phyloP scores from a whole-genome alignment of 2,797 vertebrate species.

The Tadarida brasiliensis region DNA sequence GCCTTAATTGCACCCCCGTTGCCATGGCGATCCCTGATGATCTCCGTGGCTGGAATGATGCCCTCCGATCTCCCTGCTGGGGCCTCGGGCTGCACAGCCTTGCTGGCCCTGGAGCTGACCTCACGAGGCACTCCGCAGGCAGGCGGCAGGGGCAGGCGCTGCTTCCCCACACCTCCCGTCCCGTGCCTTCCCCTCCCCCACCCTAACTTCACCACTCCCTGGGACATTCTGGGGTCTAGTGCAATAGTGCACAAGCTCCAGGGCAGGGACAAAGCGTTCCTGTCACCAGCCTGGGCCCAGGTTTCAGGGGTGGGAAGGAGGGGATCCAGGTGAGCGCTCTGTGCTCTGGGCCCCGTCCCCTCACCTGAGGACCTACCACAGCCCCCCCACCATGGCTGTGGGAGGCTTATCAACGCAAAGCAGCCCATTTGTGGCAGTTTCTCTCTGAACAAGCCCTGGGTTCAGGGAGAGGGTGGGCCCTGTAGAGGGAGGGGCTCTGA shows the following conservation, averaged over 20 bases:
- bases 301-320: not conserved
- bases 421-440: not conserved
- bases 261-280: not conserved
- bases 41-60: slow-evolving; percentile 86
- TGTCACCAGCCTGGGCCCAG: not conserved
- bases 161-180: not conserved
- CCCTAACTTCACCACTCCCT: not conserved
- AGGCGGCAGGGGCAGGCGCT: not conserved
- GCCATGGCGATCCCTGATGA: slow-evolving; percentile 88
- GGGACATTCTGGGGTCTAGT: not conserved
- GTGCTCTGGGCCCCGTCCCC: not conserved
- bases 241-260: not conserved
- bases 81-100: slow-evolving; percentile 67
- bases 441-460: not conserved
- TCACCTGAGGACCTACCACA: not conserved
- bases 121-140: not conserved
- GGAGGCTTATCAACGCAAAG: not conserved
- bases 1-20: slow-evolving; percentile 90
- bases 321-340: not conserved
- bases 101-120: slow-evolving; percentile 39
- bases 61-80: slow-evolving; percentile 78
- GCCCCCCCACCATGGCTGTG: not conserved
- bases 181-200: not conserved
- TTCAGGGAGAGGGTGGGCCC: not conserved
- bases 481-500: not conserved